Evolutionary conservation across 2,113 vertebrate species (phyloP), one percentile per base, ranked within the genome.

Genomic region (Calyptomena viridis): DNA sequence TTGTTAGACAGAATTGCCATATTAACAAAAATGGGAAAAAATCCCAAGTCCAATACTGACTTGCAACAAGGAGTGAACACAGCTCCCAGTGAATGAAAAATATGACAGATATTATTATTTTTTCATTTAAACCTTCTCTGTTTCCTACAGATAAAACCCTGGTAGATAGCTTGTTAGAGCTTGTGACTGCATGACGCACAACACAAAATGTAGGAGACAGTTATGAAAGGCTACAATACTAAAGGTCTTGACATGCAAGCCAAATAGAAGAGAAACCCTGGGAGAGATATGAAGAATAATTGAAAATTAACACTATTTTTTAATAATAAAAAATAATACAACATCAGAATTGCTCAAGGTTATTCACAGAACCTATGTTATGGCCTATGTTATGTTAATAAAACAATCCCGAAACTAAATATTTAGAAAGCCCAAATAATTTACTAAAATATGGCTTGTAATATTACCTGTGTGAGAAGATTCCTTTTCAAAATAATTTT

Each of bases 401-500:
- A 89, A 80, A 68, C 55, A 30, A 60, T 49, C 14, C 30, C 50
- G 55, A 42, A 84, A 11, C 6, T 11, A 44, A 58, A 73, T 1
- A 12, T 73, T 56, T 20, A 83, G 16, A 58, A 90, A 83, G 33
- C 2, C 7, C 16, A 56, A 17, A 44, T 40, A 50, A 39, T 78
- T 59, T 37, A 67, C 39, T 84, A 50, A 74, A 89, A 52, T 12
- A 4, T 60, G 58, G 60, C 52, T 78, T 87, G 28, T 39, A 55
- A 47, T 68, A 68, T 96, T 96, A 97, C 96, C 96, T 97, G 91
- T 83, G 68, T 55, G 52, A 76, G 93, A 75, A 67, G 88, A n/a
- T 59, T 93, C 89, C 33, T 84, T 82, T 90, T 77, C 81, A 84
- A 50, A 52, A 68, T 71, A 17, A 63, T 56, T 94, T 93, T 84